Percentiles rank a stretch among this genome's conserved stretches.
Evolutionary conservation across 2,888 invertebrate species (phyloP).

Genomic region (Scaptomyza flava): DNA sequence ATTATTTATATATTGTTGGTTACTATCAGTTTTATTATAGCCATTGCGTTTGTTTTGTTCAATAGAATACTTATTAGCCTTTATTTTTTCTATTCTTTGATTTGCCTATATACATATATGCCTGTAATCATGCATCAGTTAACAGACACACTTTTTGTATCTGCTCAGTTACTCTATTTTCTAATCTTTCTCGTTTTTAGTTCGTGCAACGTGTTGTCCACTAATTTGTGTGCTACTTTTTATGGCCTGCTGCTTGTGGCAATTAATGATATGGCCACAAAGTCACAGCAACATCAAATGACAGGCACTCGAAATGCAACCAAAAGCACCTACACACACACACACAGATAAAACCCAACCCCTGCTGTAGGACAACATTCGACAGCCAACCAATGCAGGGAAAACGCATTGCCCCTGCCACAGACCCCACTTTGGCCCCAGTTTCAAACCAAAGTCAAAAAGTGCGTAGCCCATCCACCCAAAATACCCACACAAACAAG

Average conservation of each 20-base stretch:
- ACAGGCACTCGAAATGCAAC: conserved; percentile 63
- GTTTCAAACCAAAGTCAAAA: conserved; percentile 71
- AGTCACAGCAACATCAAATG: conserved; percentile 80
- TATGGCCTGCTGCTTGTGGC: conserved; percentile 63
- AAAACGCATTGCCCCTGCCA: conserved; percentile 71
- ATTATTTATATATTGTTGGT: too few relatives aligned
- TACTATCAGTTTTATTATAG: too few relatives aligned
- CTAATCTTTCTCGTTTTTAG: conserved; percentile 1
- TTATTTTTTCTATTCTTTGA: too few relatives aligned
- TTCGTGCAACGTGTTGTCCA: conserved; percentile 45
- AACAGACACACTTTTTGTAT: background rate
- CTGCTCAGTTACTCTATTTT: background rate
- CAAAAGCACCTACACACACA: conserved; percentile 29
- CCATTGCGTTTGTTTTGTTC: too few relatives aligned
- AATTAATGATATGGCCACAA: conserved; percentile 79
- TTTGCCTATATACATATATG: background rate
- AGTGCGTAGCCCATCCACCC: conserved; percentile 70
- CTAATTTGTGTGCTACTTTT: conserved; percentile 68
- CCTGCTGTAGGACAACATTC: conserved; percentile 23
- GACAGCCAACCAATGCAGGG: conserved; percentile 78
- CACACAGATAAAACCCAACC: conserved; percentile 33
- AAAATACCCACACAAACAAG: conserved; percentile 38
- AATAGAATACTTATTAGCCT: too few relatives aligned
- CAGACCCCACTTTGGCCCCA: conserved; percentile 22
- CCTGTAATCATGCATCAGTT: background rate